phyloP scores from a whole-genome alignment of 35 echinoderm and acorn worm species.

The Hemicentrotus pulcherrimus region DNA sequence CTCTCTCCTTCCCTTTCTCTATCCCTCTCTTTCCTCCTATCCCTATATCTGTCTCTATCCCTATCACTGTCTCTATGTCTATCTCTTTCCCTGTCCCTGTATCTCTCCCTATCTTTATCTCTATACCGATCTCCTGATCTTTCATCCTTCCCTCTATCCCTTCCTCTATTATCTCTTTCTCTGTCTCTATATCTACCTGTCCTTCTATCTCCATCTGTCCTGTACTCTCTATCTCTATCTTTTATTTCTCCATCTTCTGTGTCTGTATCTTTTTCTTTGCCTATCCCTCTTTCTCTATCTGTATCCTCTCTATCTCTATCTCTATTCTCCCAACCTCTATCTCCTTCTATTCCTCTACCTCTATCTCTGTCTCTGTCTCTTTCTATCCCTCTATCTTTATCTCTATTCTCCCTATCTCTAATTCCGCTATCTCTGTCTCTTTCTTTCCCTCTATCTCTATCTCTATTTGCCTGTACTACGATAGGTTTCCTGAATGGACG shows the following conservation, averaged over 20 bases:
- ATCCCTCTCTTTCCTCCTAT: conserved; percentile 37
- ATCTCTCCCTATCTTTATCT: not conserved
- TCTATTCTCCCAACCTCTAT: not conserved
- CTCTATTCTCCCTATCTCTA: conserved; percentile 1
- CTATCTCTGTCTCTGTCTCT: conserved; percentile 27
- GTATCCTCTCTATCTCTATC: not conserved
- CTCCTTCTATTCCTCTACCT: not conserved
- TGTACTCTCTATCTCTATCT: conserved; percentile 22
- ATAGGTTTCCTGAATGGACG: conserved; percentile 88
- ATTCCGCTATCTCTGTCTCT: conserved; percentile 27
- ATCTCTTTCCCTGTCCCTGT: not conserved
- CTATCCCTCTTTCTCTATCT: conserved; percentile 22
- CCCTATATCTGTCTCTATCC: not conserved
- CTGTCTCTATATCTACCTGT: not conserved
- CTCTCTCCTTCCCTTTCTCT: conserved; percentile 31
- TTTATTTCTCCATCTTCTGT: not conserved
- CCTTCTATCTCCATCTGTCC: not conserved
- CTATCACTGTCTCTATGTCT: not conserved
- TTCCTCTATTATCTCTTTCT: not conserved
- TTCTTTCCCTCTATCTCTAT: conserved; percentile 35
- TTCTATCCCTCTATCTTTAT: conserved; percentile 40
- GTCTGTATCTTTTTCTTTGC: not conserved
- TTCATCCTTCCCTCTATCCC: not conserved
- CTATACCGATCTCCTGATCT: not conserved
- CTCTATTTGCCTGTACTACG: not conserved